Conservation (phyloP, 1,140 invertebrate genomes). For the Drosophila cardini region DNA sequence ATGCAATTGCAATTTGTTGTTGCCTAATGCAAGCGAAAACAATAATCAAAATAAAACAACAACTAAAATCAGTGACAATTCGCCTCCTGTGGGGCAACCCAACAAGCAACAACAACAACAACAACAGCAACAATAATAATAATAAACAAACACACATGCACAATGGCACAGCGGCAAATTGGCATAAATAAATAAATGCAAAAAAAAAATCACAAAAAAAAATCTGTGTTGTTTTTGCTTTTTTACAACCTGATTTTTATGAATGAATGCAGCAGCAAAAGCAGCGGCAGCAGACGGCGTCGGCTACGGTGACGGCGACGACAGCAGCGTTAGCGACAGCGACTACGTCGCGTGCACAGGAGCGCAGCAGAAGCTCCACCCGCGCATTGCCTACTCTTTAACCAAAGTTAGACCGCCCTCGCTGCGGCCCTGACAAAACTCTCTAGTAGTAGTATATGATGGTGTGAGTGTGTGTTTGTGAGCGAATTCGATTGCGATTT, state of each 20-base stretch:
- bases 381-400: conserved; percentile 14
- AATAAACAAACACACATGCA: conserved; percentile 14
- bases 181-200: conserved; percentile 71
- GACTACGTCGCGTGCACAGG: conserved; percentile 71
- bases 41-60: conserved; percentile 42
- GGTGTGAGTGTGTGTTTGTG: conserved; percentile 16
- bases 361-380: conserved; percentile 56
- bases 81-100: conserved; percentile 51
- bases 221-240: conserved; percentile 59
- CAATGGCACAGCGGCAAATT: conserved; percentile 65
- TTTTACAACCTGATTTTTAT: conserved; percentile 83
- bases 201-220: conserved; percentile 19
- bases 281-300: conserved; percentile 29
- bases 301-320: conserved; percentile 11
- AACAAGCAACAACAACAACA: conserved; percentile 24
- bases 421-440: conserved; percentile 24
- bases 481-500: conserved; percentile 44
- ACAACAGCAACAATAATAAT: conserved; percentile 30
- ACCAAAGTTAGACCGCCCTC: not conserved
- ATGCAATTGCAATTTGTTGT: conserved; percentile 36
- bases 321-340: conserved; percentile 21
- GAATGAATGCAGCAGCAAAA: conserved; percentile 72
- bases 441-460: not conserved
- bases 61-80: conserved; percentile 59
- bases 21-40: conserved; percentile 35